A percentile compares a stretch with the other conserved stretches of the same genome.
Conservation (phyloP, 2,888 invertebrate genomes). For the Phanerotoma sp. region DNA sequence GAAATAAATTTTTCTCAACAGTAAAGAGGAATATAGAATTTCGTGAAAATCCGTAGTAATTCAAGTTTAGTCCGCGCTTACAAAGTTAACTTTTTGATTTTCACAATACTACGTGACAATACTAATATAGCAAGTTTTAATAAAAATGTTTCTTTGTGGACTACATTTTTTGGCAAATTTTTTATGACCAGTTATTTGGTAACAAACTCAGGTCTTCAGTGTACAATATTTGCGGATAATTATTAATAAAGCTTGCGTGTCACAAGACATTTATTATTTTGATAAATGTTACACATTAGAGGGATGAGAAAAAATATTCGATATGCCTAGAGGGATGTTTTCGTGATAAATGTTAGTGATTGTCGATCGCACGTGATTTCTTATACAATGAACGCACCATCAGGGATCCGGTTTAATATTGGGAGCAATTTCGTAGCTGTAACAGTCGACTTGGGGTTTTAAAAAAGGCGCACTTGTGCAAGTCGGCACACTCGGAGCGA, state of each 20-base stretch:
- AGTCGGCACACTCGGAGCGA: not conserved
- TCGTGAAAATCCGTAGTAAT: no score
- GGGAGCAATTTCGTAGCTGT: not conserved
- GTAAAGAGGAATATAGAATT: no score
- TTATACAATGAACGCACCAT: slow-evolving; percentile 6
- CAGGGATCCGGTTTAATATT: slow-evolving; percentile 10
- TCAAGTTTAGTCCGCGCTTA: no score
- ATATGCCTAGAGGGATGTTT: slow-evolving; percentile 11
- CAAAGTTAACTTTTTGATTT: no score
- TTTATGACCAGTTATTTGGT: no score
- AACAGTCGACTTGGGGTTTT: not conserved
- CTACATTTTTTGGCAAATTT: no score
- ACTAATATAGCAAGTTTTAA: no score
- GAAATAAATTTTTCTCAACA: no score
- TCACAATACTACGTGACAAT: no score
- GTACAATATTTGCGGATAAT: no score
- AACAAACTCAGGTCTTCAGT: no score
- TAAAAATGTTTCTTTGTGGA: no score
- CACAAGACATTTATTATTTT: slow-evolving; percentile 6
- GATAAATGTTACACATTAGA: slow-evolving; percentile 19
- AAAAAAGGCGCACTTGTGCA: not conserved
- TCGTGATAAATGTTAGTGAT: slow-evolving; percentile 15
- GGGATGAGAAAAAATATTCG: slow-evolving; percentile 7
- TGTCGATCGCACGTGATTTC: slow-evolving; percentile 5
- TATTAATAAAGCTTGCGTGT: not conserved